A percentile compares a stretch with the other conserved stretches of the same genome.
These are phyloP conservation scores for Brachystomella parvula DNA, from an alignment of 1,140 invertebrate genomes.

Conservation along the genomic window DNA sequence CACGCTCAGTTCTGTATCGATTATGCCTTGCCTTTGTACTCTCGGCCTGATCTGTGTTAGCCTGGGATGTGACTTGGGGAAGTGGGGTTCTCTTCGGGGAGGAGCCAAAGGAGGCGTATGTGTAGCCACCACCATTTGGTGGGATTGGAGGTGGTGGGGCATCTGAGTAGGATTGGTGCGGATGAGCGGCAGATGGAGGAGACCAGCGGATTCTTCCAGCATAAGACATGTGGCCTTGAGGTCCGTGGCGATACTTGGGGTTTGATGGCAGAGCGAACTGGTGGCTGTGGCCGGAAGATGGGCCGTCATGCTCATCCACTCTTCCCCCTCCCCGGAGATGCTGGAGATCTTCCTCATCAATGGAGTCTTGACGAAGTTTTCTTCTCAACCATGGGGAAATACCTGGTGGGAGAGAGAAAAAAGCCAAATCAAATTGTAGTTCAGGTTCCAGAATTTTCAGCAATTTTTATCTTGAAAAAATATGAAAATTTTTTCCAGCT, in stretches of 20 bases:
- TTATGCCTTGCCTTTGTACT: neutral
- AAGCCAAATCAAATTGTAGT: neutral
- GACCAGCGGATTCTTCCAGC: conserved; percentile 40
- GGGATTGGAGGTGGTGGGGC: conserved; percentile 44
- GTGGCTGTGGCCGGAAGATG: neutral
- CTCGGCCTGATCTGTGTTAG: conserved; percentile 44
- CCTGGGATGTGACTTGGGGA: conserved; percentile 16
- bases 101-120: conserved; percentile 30
- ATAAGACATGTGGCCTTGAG: conserved; percentile 42
- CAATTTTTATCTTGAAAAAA: neutral
- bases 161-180: conserved; percentile 47
- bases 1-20: neutral
- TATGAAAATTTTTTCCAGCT: too few species aligned
- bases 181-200: conserved; percentile 14
- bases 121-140: conserved; percentile 49
- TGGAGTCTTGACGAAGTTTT: conserved; percentile 55
- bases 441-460: neutral
- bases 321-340: neutral
- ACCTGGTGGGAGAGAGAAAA: conserved; percentile 48
- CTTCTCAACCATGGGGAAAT: conserved; percentile 56
- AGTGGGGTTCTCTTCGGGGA: conserved; percentile 44
- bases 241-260: neutral
- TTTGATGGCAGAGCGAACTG: conserved; percentile 27
- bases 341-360: conserved; percentile 54
- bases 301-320: neutral